Conservation (phyloP, 2,888 invertebrate genomes). For the Microdon myrmicae region DNA sequence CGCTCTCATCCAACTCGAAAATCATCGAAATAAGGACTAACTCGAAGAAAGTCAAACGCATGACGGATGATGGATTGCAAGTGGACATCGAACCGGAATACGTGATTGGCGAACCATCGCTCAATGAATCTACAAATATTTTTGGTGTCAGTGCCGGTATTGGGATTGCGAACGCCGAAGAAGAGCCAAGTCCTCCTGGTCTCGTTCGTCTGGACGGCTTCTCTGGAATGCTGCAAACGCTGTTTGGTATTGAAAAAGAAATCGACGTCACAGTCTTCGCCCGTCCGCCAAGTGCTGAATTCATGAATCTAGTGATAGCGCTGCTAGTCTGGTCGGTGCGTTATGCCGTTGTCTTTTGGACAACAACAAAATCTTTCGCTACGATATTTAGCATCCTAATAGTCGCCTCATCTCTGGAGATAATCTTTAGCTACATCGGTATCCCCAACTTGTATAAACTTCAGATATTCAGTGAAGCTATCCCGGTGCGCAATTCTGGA, state of each 20-base stretch:
- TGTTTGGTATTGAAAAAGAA: conserved; percentile 65
- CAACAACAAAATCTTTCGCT: conserved; percentile 83
- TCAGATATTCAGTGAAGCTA: conserved; percentile 74
- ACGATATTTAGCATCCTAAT: conserved; percentile 84
- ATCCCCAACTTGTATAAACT: conserved; percentile 85
- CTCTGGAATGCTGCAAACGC: conserved; percentile 65
- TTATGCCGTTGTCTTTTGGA: conserved; percentile 90
- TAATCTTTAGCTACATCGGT: conserved; percentile 79
- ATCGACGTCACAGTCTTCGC: conserved; percentile 69
- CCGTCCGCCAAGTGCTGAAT: conserved; percentile 80
- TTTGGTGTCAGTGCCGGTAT: conserved; percentile 27
- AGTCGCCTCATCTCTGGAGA: conserved; percentile 79
- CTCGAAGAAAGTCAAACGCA: conserved; percentile 58
- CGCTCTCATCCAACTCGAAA: conserved; percentile 64
- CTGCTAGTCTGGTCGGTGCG: conserved; percentile 81
- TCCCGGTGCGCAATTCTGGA: conserved; percentile 71
- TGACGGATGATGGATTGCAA: conserved; percentile 55
- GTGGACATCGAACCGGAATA: conserved; percentile 65
- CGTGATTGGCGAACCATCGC: conserved; percentile 57
- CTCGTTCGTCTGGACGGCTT: conserved; percentile 63
- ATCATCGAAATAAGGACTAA: conserved; percentile 66
- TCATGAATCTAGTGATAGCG: conserved; percentile 82
- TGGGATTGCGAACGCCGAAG: conserved; percentile 42
- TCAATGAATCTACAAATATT: conserved; percentile 47
- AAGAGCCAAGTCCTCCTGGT: conserved; percentile 35